Base-by-base conservation (phyloP, 1,140 invertebrate genomes). In the Eumaeus atala region DNA sequence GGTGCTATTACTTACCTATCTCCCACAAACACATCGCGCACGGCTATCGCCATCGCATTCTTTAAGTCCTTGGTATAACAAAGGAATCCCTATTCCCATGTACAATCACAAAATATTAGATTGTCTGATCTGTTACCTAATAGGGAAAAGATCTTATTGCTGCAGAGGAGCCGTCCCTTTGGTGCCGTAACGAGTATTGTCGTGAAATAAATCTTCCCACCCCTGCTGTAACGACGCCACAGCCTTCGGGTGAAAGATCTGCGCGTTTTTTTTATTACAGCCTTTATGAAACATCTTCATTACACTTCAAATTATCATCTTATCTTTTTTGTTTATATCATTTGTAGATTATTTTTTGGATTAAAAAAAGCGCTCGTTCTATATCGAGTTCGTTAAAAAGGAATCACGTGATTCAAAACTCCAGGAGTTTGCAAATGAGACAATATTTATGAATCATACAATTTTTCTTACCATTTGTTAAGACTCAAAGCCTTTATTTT, bases 161-260 rank as follows among this genome's bases (percentile, higher is more conserved):
- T 28, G 21, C 21, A 28, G 21, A 2, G 21, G 63, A 51, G 67
- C 53, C 60, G 67, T 85, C 82, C 82, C 79, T 80, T 76, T 54
- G 78, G 79, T 77, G 68, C 77, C 72, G 74, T 85, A 82, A 83
- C 82, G 77, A 77, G 72, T 72, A 54, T 65, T 74, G 79, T 82
- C 78, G 70, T 77, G 74, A 77, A 74, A 85, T 84, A 85, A 85
- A 85, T 85, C 80, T 82, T 71, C 57, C 71, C 74, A 72, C 82
- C 79, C 82, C 64, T 59, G 42, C 67, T 72, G 68, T 72, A 74
- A 75, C 62, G 61, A 54, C 51, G 52, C 55, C 56, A 49, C 48
- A 59, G 58, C 60, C 69, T 61, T 50, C 55, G 73, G 77, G 79
- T 77, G 81, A 84, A 85, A 75, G 72, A 68, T 73, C 77, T 83